Evolutionary conservation across 2,113 vertebrate genomes (phyloP).

Genomic region (Aldabrachelys gigantea): DNA sequence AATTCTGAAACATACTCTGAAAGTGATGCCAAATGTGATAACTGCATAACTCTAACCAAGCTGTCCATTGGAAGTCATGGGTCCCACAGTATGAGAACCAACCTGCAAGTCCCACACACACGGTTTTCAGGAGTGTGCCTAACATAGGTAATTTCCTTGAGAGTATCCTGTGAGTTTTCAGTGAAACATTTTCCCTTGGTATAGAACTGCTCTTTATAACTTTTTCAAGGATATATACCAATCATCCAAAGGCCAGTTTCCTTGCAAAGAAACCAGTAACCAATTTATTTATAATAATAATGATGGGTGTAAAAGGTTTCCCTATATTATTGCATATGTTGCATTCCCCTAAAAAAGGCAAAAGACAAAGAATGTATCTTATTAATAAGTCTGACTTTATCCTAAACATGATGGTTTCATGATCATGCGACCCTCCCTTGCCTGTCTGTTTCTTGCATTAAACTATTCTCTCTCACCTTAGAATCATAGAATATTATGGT

Average conservation of each 20-base stretch:
- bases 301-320: background rate
- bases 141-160: conserved; percentile 10
- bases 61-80: background rate
- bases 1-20: background rate
- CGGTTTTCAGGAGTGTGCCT: background rate
- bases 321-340: rapidly evolving
- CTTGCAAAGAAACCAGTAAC: background rate
- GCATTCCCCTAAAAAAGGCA: background rate
- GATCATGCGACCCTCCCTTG: background rate
- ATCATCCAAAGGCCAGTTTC: background rate
- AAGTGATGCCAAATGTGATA: background rate
- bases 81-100: background rate
- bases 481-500: too few relatives aligned
- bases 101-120: background rate
- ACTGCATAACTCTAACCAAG: background rate
- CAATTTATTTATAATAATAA: background rate
- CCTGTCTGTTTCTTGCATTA: background rate
- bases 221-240: background rate
- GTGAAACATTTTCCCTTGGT: background rate
- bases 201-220: background rate
- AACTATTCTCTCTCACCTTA: background rate
- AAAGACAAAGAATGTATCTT: background rate
- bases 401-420: background rate
- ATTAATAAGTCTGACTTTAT: background rate
- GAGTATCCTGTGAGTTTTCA: background rate